Percentiles rank a stretch among this genome's conserved stretches.
Conservation (phyloP, 2,888 invertebrate genomes). For the Yponomeuta malinellus region DNA sequence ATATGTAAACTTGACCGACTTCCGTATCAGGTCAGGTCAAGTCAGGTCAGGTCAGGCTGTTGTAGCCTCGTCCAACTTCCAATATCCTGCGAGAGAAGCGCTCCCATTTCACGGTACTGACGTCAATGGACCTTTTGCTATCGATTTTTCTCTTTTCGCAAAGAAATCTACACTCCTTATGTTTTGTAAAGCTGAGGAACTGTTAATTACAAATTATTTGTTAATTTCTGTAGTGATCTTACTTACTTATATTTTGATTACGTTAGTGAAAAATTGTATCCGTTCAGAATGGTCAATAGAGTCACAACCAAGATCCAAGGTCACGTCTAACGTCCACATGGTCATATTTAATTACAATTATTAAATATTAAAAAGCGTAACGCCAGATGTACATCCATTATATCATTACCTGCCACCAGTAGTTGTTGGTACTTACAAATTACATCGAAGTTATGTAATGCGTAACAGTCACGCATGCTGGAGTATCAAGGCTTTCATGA, state of each 20-base stretch:
- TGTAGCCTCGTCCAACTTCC: conserved; percentile 37
- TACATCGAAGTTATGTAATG: conserved; percentile 16
- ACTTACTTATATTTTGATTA: no score
- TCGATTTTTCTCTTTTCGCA: background rate
- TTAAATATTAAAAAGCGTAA: conserved; percentile 16
- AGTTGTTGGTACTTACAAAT: conserved; percentile 15
- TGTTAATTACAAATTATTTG: no score
- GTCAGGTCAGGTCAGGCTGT: conserved; percentile 30
- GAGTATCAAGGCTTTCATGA: background rate
- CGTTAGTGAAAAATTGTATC: background rate
- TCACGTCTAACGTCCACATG: conserved; percentile 28
- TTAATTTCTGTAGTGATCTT: no score
- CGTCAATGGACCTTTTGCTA: background rate
- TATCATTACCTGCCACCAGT: conserved; percentile 3
- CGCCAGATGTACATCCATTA: conserved; percentile 19
- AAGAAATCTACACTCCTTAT: background rate
- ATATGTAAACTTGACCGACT: conserved; percentile 42
- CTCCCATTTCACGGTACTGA: background rate
- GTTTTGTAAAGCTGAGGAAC: no score
- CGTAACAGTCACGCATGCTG: conserved; percentile 11
- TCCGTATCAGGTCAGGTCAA: conserved; percentile 23
- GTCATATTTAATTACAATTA: conserved; percentile 23
- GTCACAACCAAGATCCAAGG: conserved; percentile 29
- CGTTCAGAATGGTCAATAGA: background rate
- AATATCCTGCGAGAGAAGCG: conserved; percentile 27